Evolutionary conservation across 2,113 vertebrate genomes (phyloP).

Genomic region (Grammomys surdaster): DNA sequence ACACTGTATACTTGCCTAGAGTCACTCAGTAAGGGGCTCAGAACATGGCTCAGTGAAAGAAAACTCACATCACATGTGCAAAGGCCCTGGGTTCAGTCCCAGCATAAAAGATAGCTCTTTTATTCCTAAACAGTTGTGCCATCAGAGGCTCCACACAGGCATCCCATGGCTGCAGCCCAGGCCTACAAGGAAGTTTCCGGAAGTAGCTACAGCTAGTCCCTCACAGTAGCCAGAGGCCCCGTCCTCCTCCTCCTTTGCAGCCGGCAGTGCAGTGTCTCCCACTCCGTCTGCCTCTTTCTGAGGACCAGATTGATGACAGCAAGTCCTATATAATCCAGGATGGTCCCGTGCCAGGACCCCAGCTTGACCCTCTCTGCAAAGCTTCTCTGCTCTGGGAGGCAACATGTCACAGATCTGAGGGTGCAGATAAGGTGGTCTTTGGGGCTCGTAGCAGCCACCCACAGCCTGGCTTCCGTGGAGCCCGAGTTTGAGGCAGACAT

Average conservation of each 20-base stretch:
- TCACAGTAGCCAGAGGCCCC: background rate
- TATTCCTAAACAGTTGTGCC: background rate
- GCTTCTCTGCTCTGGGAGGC: background rate
- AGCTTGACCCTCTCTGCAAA: background rate
- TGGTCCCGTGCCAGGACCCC: background rate
- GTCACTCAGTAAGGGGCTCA: background rate
- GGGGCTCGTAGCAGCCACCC: background rate
- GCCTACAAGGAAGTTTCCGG: background rate
- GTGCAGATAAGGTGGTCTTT: background rate
- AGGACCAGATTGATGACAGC: background rate
- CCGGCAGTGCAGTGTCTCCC: background rate
- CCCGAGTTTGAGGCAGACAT: background rate
- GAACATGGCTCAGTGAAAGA: background rate
- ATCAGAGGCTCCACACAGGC: background rate
- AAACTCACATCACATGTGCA: too few relatives aligned
- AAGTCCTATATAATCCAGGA: too few relatives aligned
- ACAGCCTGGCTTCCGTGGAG: background rate
- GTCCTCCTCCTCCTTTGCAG: background rate
- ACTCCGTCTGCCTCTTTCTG: background rate
- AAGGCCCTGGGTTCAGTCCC: background rate
- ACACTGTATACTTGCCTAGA: background rate
- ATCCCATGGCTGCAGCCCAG: background rate
- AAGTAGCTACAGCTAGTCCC: too few relatives aligned
- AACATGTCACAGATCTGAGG: background rate
- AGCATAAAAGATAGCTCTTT: background rate